These are phyloP conservation scores for Halcyon senegalensis DNA, from an alignment of 2,113 vertebrate genomes.

Conservation along the genomic window DNA sequence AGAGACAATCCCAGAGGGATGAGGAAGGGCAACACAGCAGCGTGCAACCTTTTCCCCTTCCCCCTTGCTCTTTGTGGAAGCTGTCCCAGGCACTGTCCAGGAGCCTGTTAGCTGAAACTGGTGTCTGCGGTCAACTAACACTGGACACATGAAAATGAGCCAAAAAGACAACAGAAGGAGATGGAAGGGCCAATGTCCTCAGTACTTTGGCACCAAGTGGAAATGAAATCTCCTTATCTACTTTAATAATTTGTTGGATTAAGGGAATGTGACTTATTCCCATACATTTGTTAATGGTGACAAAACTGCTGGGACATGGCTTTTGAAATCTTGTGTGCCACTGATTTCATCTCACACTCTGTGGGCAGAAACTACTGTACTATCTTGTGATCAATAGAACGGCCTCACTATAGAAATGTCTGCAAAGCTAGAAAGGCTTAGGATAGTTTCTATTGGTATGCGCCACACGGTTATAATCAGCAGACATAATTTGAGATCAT, in stretches of 20 bases:
- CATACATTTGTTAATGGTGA: neutral
- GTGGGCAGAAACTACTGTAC: neutral
- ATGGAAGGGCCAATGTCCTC: slow-evolving; percentile 36
- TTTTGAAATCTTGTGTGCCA: slow-evolving; percentile 15
- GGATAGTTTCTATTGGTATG: neutral
- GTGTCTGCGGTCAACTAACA: neutral
- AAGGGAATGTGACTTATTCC: neutral
- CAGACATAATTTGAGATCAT: neutral
- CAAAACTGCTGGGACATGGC: neutral
- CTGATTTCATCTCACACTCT: neutral
- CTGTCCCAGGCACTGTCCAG: slow-evolving; percentile 30
- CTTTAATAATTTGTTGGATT: slow-evolving; percentile 50
- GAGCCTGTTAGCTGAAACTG: slow-evolving; percentile 32
- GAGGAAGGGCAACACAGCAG: neutral
- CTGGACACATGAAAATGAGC: slow-evolving; percentile 11
- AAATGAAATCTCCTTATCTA: slow-evolving; percentile 48
- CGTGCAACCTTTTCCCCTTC: slow-evolving; percentile 6
- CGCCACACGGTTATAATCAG: neutral
- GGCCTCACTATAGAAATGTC: neutral
- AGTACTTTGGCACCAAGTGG: neutral
- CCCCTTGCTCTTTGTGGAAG: neutral
- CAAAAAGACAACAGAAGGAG: slow-evolving; percentile 60
- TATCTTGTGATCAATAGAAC: neutral
- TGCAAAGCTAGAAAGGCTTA: neutral
- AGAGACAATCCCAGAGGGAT: slow-evolving; percentile 44